Evolutionary conservation across 2,797 vertebrate species (phyloP), one percentile per base, ranked within the genome.

Genomic region (Apogon hyalosoma): DNA sequence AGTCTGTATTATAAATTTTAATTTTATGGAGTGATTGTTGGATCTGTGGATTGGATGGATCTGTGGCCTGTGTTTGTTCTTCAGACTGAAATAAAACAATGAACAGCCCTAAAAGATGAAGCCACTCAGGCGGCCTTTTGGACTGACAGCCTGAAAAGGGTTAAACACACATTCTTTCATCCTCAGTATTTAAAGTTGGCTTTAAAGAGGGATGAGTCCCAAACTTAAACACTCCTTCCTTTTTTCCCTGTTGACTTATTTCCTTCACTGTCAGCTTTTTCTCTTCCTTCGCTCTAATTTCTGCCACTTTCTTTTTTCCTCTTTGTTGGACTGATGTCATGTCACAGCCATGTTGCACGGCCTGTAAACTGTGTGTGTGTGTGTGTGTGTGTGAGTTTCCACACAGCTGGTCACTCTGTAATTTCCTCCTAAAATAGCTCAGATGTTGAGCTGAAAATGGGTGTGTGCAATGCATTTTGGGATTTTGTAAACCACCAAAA

Each of bases 381-480:
- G 63, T 40, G 53, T 67, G 19, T 54, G 59, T 69, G 41, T 53
- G 39, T 55, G 63, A 58, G 47, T 73, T 69, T 80, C 75, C 65
- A 47, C 67, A 65, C 69, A 41, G 81, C 64, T 72, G 16, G 33
- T 69, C 52, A 33, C 76, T 59, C 75, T 92, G 74, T 91, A 86
- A 93, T 93, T 92, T 90, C 13, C 39, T 83, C 80, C 80, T 69
- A 6, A 90, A 93, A 91, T 88, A 87, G 76, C 65, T 61, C 60
- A 3, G 47, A 69, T 49, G 38, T 9, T 45, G 62, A 68, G 69
- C 51, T 61, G 40, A 18, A 69, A 52, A 14, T 74, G 76, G 78
- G 77, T 21, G 71, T 79, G 73, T 77, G 40, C 53, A 59, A 28
- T 55, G 60, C 58, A 50, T 73, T 73, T 28, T 73, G 69, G 71